Evolutionary conservation across 2,888 invertebrate species (phyloP).

Genomic region (Mimas tiliae): DNA sequence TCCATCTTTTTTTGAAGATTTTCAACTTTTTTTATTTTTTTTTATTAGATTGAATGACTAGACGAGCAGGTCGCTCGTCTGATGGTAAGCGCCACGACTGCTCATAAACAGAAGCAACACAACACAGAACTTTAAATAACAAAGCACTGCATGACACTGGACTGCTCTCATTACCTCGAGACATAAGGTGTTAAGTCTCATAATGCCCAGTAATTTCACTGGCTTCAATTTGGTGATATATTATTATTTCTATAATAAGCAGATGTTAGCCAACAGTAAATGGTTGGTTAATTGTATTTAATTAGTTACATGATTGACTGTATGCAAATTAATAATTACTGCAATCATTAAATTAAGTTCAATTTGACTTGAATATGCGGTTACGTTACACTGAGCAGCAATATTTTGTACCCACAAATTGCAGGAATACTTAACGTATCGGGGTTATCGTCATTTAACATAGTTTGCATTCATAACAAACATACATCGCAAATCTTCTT

Average conservation of each 20-base stretch:
- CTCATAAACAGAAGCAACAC: too few species aligned
- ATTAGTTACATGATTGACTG: slow-evolving; percentile 6
- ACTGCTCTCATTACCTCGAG: too few species aligned
- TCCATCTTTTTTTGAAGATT: too few species aligned
- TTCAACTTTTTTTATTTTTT: too few species aligned
- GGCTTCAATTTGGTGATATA: too few species aligned
- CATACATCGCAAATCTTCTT: not conserved
- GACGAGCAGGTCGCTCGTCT: too few species aligned
- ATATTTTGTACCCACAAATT: not conserved
- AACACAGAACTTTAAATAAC: too few species aligned
- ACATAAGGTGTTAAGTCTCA: too few species aligned
- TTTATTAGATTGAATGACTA: too few species aligned
- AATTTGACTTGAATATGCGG: not conserved
- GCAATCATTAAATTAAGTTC: slow-evolving; percentile 13
- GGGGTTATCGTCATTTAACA: not conserved
- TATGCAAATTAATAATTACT: slow-evolving; percentile 7
- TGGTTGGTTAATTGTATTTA: not conserved
- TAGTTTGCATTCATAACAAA: slow-evolving; percentile 2
- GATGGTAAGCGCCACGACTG: too few species aligned
- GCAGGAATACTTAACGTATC: slow-evolving; percentile 10
- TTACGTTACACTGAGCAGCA: not conserved
- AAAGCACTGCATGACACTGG: too few species aligned
- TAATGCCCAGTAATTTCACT: too few species aligned
- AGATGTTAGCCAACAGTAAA: not conserved
- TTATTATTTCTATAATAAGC: not conserved